Conservation (phyloP, 2,797 vertebrate genomes). For the Delichon dasypus region DNA sequence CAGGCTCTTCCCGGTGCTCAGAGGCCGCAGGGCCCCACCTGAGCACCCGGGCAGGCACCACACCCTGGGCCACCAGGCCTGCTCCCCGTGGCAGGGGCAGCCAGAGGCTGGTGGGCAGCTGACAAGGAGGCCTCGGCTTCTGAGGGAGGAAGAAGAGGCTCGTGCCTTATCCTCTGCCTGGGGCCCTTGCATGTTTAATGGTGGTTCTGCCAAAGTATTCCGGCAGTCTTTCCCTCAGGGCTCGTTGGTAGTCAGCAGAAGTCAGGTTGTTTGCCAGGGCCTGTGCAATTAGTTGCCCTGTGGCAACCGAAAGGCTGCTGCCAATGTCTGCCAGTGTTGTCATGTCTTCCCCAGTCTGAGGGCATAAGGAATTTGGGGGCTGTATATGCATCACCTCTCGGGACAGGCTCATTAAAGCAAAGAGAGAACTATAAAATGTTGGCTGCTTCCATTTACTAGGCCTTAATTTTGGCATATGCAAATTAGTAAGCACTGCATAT, state of each 20-base stretch:
- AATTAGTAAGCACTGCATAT: neutral
- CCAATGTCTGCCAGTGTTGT: neutral
- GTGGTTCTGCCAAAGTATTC: neutral
- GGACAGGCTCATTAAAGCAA: neutral
- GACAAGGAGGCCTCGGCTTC: accelerated
- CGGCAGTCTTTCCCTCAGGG: neutral
- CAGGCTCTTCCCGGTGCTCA: neutral
- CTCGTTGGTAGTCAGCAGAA: neutral
- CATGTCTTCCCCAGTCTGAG: neutral
- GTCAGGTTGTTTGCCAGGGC: neutral
- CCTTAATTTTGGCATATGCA: neutral
- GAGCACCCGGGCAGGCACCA: neutral
- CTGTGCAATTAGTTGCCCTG: neutral
- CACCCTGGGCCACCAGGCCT: neutral
- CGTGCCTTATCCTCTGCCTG: neutral
- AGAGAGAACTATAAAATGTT: neutral
- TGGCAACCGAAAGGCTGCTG: neutral
- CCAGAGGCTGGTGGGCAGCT: neutral
- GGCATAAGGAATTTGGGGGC: neutral
- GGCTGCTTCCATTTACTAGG: neutral
- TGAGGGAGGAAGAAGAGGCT: neutral
- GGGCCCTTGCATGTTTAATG: neutral
- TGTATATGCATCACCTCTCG: accelerated
- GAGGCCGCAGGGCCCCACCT: neutral
- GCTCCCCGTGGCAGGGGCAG: accelerated